Conservation (phyloP, 2,888 invertebrate genomes). For the Piscicola geometra region DNA sequence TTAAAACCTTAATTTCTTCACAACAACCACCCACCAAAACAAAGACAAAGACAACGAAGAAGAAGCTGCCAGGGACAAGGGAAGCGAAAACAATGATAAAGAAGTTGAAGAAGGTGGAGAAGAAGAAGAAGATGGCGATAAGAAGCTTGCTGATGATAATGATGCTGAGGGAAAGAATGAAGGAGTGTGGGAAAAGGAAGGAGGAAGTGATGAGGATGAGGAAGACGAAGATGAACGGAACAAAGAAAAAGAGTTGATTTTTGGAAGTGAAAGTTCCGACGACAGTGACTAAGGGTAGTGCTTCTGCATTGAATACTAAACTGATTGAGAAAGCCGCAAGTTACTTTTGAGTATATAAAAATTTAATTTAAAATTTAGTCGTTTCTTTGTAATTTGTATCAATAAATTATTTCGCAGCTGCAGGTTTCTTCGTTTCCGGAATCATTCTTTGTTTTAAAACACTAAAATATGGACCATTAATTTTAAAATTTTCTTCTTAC, state of each 20-base stretch:
- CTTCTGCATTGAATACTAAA: no score
- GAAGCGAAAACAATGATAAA: slow-evolving; percentile 2
- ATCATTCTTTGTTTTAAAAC: no score
- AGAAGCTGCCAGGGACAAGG: not conserved
- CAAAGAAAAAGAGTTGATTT: slow-evolving; percentile 8
- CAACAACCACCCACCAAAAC: no score
- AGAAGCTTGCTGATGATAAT: slow-evolving; percentile 3
- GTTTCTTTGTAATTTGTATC: no score
- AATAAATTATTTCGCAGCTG: no score
- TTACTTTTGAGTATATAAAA: no score
- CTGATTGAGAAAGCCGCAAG: no score
- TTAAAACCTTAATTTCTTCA: no score
- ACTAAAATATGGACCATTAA: no score
- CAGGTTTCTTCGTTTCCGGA: no score
- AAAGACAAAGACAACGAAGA: slow-evolving; percentile 12
- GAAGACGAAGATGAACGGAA: slow-evolving; percentile 2
- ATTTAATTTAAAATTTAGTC: no score
- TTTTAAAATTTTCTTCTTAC: no score
- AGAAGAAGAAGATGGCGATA: slow-evolving; percentile 7
- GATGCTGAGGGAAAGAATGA: slow-evolving; percentile 6
- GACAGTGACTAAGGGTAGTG: slow-evolving; percentile 25
- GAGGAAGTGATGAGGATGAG: slow-evolving; percentile 30
- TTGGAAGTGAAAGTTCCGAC: slow-evolving; percentile 29
- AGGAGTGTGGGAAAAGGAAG: not conserved
- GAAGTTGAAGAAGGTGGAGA: slow-evolving; percentile 19